A percentile compares a stretch with the other conserved stretches of the same genome.
phyloP scores from a whole-genome alignment of 1,140 invertebrate genomes.

The Melipona quadrifasciata region DNA sequence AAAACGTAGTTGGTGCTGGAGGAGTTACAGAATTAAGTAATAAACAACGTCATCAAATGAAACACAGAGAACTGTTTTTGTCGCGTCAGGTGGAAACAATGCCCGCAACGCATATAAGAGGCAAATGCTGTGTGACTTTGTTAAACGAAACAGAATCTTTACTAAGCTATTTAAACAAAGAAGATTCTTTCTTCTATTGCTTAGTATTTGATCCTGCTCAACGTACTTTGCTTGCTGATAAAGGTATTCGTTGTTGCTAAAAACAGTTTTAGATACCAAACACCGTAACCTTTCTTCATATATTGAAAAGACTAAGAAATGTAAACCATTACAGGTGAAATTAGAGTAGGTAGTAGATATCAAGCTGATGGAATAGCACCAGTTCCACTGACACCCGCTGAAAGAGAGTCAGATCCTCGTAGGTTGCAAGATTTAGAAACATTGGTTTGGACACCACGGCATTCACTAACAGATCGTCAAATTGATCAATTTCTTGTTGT shows the following conservation, averaged over 20 bases:
- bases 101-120: constrained; percentile 98
- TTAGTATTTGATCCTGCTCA: constrained; percentile 99
- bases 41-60: constrained; percentile 96
- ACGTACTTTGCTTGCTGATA: constrained; percentile 98
- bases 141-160: constrained; percentile 99
- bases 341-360: constrained; percentile 96
- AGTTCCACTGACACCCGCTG: constrained; percentile 81
- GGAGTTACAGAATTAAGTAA: constrained; percentile 83
- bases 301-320: constrained; percentile 8
- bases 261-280: background rate
- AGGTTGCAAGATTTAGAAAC: constrained; percentile 92
- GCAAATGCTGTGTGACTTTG: constrained; percentile 98
- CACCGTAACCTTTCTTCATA: background rate
- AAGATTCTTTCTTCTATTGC: constrained; percentile 99
- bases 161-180: constrained; percentile 97
- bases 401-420: constrained; percentile 87
- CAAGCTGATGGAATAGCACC: constrained; percentile 90
- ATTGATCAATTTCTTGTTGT: constrained; percentile 99
- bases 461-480: constrained; percentile 95
- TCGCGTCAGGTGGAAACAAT: constrained; percentile 98
- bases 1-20: constrained; percentile 79
- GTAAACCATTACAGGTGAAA: constrained; percentile 78
- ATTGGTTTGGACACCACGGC: constrained; percentile 95
- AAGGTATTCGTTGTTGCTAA: constrained; percentile 85
- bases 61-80: constrained; percentile 98